These are phyloP conservation scores for Philopedon plagiatum DNA, from an alignment of 2,888 invertebrate genomes.

Conservation along the genomic window DNA sequence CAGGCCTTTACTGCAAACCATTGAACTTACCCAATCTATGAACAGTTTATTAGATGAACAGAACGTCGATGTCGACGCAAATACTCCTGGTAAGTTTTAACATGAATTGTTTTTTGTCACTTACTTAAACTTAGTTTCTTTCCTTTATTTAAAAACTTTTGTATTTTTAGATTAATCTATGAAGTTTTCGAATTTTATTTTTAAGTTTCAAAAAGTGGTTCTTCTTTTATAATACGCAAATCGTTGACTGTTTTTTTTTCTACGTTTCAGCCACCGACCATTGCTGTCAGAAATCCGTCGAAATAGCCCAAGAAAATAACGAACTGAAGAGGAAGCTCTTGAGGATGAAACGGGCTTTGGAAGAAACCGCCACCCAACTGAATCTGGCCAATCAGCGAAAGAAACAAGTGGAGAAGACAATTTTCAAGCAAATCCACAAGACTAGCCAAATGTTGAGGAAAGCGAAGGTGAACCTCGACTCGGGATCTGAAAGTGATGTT, in stretches of 20 bases:
- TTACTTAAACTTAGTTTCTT: too few species aligned
- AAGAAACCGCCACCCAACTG: slow-evolving; percentile 83
- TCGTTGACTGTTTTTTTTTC: too few species aligned
- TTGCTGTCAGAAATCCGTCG: slow-evolving; percentile 62
- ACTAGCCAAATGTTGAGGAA: slow-evolving; percentile 83
- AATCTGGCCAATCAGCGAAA: slow-evolving; percentile 85
- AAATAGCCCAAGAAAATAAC: slow-evolving; percentile 75
- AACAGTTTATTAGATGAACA: slow-evolving; percentile 65
- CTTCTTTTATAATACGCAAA: too few species aligned
- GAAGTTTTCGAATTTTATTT: too few species aligned
- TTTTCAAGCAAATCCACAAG: slow-evolving; percentile 85
- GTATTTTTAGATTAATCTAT: too few species aligned
- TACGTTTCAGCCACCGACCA: slow-evolving; percentile 58
- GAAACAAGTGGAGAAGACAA: slow-evolving; percentile 86
- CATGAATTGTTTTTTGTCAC: too few species aligned
- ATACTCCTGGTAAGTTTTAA: slow-evolving; percentile 59
- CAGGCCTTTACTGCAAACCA: slow-evolving; percentile 67
- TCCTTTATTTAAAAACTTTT: too few species aligned
- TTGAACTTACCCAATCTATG: slow-evolving; percentile 68
- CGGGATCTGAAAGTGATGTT: slow-evolving; percentile 67
- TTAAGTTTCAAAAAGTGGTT: too few species aligned
- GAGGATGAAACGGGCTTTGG: slow-evolving; percentile 81
- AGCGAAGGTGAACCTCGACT: slow-evolving; percentile 81
- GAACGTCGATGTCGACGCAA: slow-evolving; percentile 54
- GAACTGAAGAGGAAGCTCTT: slow-evolving; percentile 80